Conservation (phyloP, 2,113 vertebrate genomes). For the Scolopax mira region DNA sequence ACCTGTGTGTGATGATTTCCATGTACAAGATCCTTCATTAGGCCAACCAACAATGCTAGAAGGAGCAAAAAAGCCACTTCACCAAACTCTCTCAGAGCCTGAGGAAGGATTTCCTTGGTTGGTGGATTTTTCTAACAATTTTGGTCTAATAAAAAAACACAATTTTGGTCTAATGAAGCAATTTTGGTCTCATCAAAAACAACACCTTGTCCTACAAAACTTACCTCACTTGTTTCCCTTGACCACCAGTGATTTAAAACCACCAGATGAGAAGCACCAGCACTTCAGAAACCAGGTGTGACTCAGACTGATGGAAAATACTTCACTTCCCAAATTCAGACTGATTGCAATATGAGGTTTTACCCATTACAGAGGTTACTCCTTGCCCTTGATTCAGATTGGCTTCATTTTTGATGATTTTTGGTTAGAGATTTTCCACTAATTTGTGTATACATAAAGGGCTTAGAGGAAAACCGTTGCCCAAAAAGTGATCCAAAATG, state of each 20-base stretch:
- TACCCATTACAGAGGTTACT: neutral
- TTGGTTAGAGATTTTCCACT: neutral
- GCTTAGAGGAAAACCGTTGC: neutral
- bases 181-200: neutral
- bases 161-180: neutral
- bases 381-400: neutral
- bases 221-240: neutral
- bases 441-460: neutral
- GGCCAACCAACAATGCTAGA: neutral
- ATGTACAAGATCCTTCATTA: neutral
- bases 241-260: neutral
- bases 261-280: neutral
- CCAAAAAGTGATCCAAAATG: neutral
- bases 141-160: neutral
- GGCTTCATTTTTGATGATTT: neutral
- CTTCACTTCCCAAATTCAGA: neutral
- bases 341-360: neutral
- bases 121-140: neutral
- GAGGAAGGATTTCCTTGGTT: neutral
- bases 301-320: neutral
- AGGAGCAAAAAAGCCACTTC: neutral
- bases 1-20: neutral
- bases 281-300: neutral
- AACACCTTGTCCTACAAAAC: accelerated
- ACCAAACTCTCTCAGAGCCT: neutral